Base-by-base conservation (phyloP, 2,797 vertebrate species). In the Hypotaenidia okinawae region DNA sequence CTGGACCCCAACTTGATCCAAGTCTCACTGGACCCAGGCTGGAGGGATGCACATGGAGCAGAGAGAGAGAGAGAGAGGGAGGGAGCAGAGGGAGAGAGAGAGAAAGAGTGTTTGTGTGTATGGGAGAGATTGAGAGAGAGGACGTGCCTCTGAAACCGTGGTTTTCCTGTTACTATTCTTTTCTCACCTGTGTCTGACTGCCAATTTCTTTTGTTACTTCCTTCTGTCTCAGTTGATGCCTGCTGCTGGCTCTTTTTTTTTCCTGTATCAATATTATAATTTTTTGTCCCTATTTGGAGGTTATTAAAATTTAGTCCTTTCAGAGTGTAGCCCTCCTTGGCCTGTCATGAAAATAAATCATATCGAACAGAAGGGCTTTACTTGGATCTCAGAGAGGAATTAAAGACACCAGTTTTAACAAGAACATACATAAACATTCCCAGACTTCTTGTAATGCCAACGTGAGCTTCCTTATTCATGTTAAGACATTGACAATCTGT, bases 331-430 rank as follows among this genome's bases (percentile, higher is more conserved):
- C 13, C 9, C 17, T 93, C 19, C 30, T 85, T 86, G 35, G 28
- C 27, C 61, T 83, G 64, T 86, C 70, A 37, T 75, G 73, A 90
- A 85, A 89, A 83, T 59, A 92, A 80, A 74, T 41, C 15, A 35
- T 72, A 51, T 39, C 88, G 73, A 93, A 80, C 18, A 64, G 37
- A 84, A 85, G 37, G 21, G 24, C 21, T 87, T 92, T 87, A 69
- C 75, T 58, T 89, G 68, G 27, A 87, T 12, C 41, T 93, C 45
- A 77, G 79, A 47, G 11, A 81, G 58, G 73, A 94, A 91, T 72
- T 90, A 85, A 81, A 78, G 30, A 74, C 32, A 85, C 27, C 18
- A 41, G 37, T 88, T 94, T 93, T 90, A 96, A 90, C 73, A 91
- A 88, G 79, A 91, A 51, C 58, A 84, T 89, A 59, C 52, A 84